phyloP scores from a whole-genome alignment of 2,797 vertebrate genomes.

The Enteromius fasciolatus region DNA sequence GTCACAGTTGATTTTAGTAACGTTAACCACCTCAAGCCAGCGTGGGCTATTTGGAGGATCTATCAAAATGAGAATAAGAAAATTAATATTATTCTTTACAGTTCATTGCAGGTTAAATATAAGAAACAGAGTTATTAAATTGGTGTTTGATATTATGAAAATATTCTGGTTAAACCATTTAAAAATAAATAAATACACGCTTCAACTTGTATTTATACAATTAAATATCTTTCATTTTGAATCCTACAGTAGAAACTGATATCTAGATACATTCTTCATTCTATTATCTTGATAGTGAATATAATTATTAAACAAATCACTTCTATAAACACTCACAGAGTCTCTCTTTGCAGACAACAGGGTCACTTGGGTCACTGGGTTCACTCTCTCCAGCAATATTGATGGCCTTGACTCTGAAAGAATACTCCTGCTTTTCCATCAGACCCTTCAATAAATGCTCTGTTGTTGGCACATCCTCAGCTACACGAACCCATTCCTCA shows the following conservation, averaged over 20 bases:
- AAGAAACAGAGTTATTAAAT: not conserved
- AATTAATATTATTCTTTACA: not conserved
- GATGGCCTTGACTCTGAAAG: conserved; percentile 91
- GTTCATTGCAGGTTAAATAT: not conserved
- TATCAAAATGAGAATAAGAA: conserved; percentile 63
- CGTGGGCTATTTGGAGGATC: conserved; percentile 92
- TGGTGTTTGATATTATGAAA: not conserved
- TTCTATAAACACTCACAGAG: conserved; percentile 83
- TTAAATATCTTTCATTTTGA: not conserved
- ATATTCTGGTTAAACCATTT: not conserved
- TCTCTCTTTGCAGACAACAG: conserved; percentile 94
- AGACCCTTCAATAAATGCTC: conserved; percentile 89
- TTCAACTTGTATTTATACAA: not conserved
- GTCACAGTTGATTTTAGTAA: conserved; percentile 90
- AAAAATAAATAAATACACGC: not conserved
- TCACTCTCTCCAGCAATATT: conserved; percentile 95
- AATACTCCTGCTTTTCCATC: conserved; percentile 96
- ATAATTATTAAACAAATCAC: not conserved
- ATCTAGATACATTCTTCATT: not conserved
- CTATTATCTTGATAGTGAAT: not conserved
- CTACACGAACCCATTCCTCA: conserved; percentile 94
- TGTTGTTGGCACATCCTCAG: conserved; percentile 88
- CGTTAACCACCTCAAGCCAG: conserved; percentile 95
- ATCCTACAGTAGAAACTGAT: not conserved
- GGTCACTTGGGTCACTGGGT: conserved; percentile 93